Evolutionary conservation across 2,797 vertebrate species (phyloP).

Genomic region (Onychomys leucogaster): DNA sequence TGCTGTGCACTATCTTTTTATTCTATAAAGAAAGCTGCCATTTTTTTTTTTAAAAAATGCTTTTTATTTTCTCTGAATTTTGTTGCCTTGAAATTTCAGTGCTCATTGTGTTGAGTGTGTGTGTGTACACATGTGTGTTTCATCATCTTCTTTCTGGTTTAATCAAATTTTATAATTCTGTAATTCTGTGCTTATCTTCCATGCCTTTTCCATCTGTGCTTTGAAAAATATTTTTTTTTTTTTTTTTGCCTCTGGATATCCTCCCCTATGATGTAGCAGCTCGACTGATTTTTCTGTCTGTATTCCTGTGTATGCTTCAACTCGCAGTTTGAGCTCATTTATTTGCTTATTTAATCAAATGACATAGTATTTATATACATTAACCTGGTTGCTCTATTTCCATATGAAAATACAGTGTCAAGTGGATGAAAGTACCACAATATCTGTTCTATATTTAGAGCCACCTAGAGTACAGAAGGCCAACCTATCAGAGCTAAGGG

Average conservation of each 20-base stretch:
- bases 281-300: neutral
- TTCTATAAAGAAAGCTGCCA: neutral
- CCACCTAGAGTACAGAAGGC: too few relatives aligned
- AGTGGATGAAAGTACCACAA: neutral
- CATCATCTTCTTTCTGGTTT: neutral
- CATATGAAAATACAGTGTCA: neutral
- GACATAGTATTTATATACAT: neutral
- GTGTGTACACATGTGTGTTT: accelerated
- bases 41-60: neutral
- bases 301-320: neutral
- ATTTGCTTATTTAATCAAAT: constrained; percentile 3
- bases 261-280: neutral
- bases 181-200: neutral
- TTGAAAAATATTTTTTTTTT: neutral
- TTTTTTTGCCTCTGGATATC: neutral
- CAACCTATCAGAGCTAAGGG: too few relatives aligned
- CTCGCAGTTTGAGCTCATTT: neutral
- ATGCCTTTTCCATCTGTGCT: neutral
- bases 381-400: neutral
- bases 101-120: neutral
- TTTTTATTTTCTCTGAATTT: neutral
- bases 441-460: neutral
- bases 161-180: neutral
- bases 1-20: too few relatives aligned
- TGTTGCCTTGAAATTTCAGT: constrained; percentile 1